A percentile compares a stretch with the other conserved stretches of the same genome.
phyloP scores from a whole-genome alignment of 2,888 invertebrate genomes.

The Lathronympha strigana region DNA sequence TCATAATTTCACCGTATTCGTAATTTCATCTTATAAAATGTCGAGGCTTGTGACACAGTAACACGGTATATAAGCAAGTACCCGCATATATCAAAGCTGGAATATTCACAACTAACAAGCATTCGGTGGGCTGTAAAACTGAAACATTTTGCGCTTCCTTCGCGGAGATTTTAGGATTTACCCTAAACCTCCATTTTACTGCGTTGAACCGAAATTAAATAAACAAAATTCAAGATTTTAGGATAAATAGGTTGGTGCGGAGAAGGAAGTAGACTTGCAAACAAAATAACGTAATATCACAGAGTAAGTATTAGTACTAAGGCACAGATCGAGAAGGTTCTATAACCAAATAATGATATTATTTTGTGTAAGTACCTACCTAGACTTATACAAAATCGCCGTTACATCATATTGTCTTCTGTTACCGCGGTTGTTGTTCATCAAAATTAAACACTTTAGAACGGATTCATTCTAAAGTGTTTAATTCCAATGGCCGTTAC shows the following conservation, averaged over 20 bases:
- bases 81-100: slow-evolving; percentile 28
- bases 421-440: too few species aligned
- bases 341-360: too few species aligned
- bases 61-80: background rate
- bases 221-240: slow-evolving; percentile 13
- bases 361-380: too few species aligned
- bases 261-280: slow-evolving; percentile 19
- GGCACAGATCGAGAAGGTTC: too few species aligned
- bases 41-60: background rate
- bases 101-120: slow-evolving; percentile 40
- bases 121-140: slow-evolving; percentile 33
- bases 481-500: too few species aligned
- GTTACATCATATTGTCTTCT: too few species aligned
- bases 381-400: too few species aligned
- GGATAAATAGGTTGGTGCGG: background rate
- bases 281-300: too few species aligned
- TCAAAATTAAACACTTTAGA: too few species aligned
- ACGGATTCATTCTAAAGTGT: too few species aligned
- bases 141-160: slow-evolving; percentile 37
- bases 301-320: too few species aligned
- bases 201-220: slow-evolving; percentile 30
- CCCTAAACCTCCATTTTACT: slow-evolving; percentile 28
- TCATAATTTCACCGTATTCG: background rate
- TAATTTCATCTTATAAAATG: slow-evolving; percentile 10
- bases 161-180: slow-evolving; percentile 31